Evolutionary conservation across 2,113 vertebrate species (phyloP), one percentile per base, ranked within the genome.

Genomic region (Galeopterus variegatus): DNA sequence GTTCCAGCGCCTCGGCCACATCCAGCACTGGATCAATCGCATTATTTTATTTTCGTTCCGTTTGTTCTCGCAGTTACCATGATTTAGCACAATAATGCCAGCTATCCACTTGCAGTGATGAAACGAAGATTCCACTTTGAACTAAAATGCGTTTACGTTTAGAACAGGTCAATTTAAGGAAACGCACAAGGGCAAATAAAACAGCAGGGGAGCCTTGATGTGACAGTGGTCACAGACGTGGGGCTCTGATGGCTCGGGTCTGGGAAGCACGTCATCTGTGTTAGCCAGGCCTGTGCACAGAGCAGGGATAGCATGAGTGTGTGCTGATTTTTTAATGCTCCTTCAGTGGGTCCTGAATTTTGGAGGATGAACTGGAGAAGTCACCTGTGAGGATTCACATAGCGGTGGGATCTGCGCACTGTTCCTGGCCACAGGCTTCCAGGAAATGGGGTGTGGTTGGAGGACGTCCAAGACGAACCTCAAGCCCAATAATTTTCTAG

Each of bases 261-360:
- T 14, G 28, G 28, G 52, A n/a, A 18, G 9, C 0, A 0, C n/a
- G n/a, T 41, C 21, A 23, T 24, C 19, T 1, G 10, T 3, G 21
- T 72, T 23, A 13, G 19, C 60, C 36, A 41, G 19, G 26, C 45
- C 60, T n/a, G 81, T 24, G 52, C 31, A 52, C 52, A 70, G 24
- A 50, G 62, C 17, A 12, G 3, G 50, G 8, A 13, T 2, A 4
- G 65, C 2, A 3, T 4, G 62, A 1, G 26, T 3, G 50, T 9
- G 62, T 14, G 69, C 0, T 0, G 0, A 17, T 28, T 79, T 36
- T 77, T 50, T 69, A 65, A 60, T 0, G 8, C n/a, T 21, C 23
- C 8, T 45, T 41, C 41, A 41, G 1, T 8, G 91, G 19, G 26
- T 41, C 56, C 58, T 76, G n/a, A 76, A n/a, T 64, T 85, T 6